phyloP scores from a whole-genome alignment of 2,113 vertebrate species.

The Pycnonotus jocosus region DNA sequence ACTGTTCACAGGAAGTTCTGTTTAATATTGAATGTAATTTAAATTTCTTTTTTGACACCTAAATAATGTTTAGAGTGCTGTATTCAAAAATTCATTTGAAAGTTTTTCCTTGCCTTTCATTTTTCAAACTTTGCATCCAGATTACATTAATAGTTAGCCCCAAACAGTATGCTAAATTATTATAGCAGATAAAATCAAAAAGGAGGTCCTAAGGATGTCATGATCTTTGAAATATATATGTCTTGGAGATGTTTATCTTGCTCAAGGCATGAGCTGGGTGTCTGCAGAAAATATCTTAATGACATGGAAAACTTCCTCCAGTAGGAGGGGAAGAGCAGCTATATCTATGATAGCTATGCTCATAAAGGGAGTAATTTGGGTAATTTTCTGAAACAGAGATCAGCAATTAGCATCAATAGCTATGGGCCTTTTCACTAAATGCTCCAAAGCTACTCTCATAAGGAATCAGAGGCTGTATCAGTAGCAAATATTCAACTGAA shows the following conservation, averaged over 20 bases:
- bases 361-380: neutral
- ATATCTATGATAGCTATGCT: neutral
- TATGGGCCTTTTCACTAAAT: neutral
- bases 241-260: neutral
- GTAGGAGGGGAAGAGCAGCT: neutral
- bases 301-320: neutral
- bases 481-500: neutral
- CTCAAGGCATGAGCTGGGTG: neutral
- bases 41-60: neutral
- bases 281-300: neutral
- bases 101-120: neutral
- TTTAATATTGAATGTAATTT: neutral
- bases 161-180: neutral
- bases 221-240: neutral
- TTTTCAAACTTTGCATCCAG: neutral
- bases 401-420: neutral
- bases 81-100: neutral
- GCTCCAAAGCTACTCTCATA: neutral
- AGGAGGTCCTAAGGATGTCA: neutral
- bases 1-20: neutral
- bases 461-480: neutral
- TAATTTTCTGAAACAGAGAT: neutral
- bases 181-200: neutral
- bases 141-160: neutral
- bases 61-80: neutral